Evolutionary conservation across 2,113 vertebrate species (phyloP), one percentile per base, ranked within the genome.

Genomic region (Atractosteus spatula): DNA sequence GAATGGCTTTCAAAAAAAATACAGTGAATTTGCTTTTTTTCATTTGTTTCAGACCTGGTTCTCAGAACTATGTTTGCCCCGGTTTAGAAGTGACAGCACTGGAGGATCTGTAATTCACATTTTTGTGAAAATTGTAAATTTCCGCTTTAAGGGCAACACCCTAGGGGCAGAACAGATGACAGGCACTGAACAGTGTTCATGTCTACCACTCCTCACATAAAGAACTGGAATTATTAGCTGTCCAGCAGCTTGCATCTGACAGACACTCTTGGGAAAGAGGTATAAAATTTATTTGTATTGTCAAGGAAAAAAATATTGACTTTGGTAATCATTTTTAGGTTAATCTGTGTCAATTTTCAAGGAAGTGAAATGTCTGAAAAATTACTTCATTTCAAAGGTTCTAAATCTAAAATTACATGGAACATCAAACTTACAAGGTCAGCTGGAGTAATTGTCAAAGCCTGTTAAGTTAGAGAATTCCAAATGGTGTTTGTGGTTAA

Each of bases 241-340:
- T 79, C 73, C 78, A 67, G 71, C 55, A 51, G 61, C 57, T 3
- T 6, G 42, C 68, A 69, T 61, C 65, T 77, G 47, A 80, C 70
- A 68, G 73, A 74, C 55, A 65, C 57, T 75, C 76, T 70, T 7
- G 69, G 72, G 67, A 71, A 29, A 29, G 79, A 71, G 68, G 13
- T 45, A 12, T 3, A 57, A 69, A 77, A 86, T 88, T 80, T 81
- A 86, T 88, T 74, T 71, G 66, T 51, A 72, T 77, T 73, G 80
- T 76, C 68, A 62, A 59, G 42, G 76, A 81, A 59, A 76, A 77
- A 83, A 82, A 81, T 83, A 88, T 88, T 82, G 83, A 85, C 84
- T 78, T 77, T 72, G 79, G 83, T 71, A 69, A 85, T 89, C 76
- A 86, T 81, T 89, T 84, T 82, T 74, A 29, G 16, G 79, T 80